Evolutionary conservation across 2,888 invertebrate genomes (phyloP).

Genomic region (Odontothrips loti): DNA sequence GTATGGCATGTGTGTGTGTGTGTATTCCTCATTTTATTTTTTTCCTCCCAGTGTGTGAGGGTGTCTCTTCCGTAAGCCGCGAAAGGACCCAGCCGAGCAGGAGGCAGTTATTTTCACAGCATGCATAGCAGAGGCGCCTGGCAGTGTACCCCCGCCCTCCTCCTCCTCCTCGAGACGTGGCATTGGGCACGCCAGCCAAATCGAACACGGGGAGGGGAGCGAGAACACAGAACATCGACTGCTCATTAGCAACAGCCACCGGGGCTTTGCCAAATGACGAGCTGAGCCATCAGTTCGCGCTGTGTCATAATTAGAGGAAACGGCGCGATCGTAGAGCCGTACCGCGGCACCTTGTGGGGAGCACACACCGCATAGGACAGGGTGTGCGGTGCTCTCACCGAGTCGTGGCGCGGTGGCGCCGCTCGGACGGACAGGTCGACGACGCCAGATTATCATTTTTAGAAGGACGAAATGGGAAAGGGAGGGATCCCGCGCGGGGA

Average conservation of each 20-base stretch:
- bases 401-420: no score
- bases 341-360: no score
- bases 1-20: no score
- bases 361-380: no score
- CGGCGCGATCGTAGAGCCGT: neutral
- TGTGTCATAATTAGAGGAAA: conserved; percentile 13
- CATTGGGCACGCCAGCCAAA: neutral
- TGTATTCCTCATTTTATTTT: no score
- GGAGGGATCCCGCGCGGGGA: neutral
- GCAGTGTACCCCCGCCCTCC: neutral
- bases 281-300: neutral
- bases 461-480: neutral
- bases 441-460: neutral
- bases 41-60: neutral
- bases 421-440: no score
- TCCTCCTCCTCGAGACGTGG: neutral
- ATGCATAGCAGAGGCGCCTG: no score
- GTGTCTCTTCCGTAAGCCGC: neutral
- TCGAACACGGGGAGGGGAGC: neutral
- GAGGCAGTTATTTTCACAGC: no score
- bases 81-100: no score
- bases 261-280: neutral
- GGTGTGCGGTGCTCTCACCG: no score
- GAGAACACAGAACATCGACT: conserved; percentile 3
- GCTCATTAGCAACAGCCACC: conserved; percentile 3